Evolutionary conservation across 2,888 invertebrate genomes (phyloP), one percentile per base, ranked within the genome.

Genomic region (Latrodectus hesperus): DNA sequence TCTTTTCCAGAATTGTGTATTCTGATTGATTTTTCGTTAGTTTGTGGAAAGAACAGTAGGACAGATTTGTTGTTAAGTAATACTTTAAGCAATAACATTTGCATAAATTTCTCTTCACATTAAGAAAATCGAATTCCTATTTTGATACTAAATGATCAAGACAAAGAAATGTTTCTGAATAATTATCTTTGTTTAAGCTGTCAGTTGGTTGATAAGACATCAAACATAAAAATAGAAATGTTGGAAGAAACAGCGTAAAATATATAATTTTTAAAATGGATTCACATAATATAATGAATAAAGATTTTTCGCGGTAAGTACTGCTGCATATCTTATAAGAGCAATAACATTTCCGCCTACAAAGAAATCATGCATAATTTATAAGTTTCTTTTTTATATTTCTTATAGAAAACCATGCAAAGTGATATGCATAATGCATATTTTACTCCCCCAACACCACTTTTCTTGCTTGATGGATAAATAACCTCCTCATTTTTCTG

Each of bases 361-460:
- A 60, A 60, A 60, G 60, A 60, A 60, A 16, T 60, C 60, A 60
- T 60, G 60, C 60, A 60, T 60, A 60, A 60, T 60, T 60, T 60
- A 60, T 60, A 60, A 60, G 60, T 60, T n/a, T 60, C n/a, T 60
- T 38, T 38, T 38, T 38, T 38, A 16, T 60, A 60, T 60, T 60
- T n/a, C 11, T 60, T 11, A n/a, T n/a, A 16, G 60, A 60, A 60
- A 60, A 60, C 12, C 60, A 60, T 14, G 60, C 11, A 60, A n/a
- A 6, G 60, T 60, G 60, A 60, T 60, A 60, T 60, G 60, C 60
- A n/a, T 60, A 60, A 60, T 60, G 9, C n/a, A 60, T 60, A 16
- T n/a, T 16, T 60, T 60, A 38, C 6, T 60, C n/a, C n/a, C 10
- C 60, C n/a, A 60, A 16, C 14, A 60, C 60, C 10, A 9, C n/a